phyloP scores from a whole-genome alignment of 1,140 invertebrate genomes.

The Anastrepha ludens region DNA sequence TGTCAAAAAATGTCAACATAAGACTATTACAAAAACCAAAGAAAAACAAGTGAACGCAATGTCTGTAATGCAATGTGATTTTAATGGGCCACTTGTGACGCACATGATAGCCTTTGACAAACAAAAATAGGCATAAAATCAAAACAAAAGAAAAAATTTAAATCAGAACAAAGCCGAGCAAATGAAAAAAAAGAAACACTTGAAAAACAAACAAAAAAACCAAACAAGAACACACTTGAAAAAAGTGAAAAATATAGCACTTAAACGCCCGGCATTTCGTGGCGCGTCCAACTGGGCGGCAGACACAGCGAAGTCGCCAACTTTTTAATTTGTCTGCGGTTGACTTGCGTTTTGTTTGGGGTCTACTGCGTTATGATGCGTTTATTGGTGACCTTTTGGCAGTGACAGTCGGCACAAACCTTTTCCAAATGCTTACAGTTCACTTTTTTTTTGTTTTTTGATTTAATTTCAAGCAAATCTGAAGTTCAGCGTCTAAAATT shows the following conservation, averaged over 20 bases:
- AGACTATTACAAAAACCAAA: neutral
- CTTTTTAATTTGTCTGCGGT: slow-evolving; percentile 33
- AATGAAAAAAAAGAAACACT: neutral
- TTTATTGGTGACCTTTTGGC: neutral
- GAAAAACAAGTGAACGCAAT: neutral
- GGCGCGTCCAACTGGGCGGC: neutral
- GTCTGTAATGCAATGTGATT: slow-evolving; percentile 39
- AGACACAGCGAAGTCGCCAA: neutral
- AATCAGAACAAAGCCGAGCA: slow-evolving; percentile 1
- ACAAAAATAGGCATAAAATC: slow-evolving; percentile 22
- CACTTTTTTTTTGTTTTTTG: no score
- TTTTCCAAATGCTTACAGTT: no score
- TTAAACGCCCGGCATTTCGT: slow-evolving; percentile 1
- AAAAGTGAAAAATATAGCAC: slow-evolving; percentile 41
- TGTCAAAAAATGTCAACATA: slow-evolving; percentile 38
- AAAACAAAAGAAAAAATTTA: slow-evolving; percentile 16
- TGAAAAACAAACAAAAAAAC: neutral
- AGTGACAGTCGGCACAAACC: no score
- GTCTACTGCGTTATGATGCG: slow-evolving; percentile 2
- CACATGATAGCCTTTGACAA: slow-evolving; percentile 45
- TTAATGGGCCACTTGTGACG: slow-evolving; percentile 48
- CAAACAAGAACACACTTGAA: slow-evolving; percentile 1
- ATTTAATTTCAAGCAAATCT: no score
- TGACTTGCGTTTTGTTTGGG: neutral
- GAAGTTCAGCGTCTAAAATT: slow-evolving; percentile 18